These are phyloP conservation scores for Watsonalla cultraria DNA, from an alignment of 2,888 invertebrate species.

Conservation along the genomic window DNA sequence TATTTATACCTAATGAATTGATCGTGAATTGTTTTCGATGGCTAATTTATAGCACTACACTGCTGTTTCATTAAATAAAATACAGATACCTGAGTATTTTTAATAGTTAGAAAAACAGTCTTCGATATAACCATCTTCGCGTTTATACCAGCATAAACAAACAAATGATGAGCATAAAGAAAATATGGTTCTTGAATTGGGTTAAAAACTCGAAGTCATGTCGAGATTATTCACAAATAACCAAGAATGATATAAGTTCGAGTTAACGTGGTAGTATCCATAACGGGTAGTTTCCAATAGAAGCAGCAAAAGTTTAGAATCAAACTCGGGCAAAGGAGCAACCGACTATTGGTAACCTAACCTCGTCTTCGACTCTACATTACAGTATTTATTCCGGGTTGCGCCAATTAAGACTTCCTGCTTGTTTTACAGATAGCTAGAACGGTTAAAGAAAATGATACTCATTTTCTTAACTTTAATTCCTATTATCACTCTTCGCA, in stretches of 20 bases:
- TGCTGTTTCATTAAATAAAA: no score
- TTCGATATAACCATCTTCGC: no score
- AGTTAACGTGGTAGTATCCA: not conserved
- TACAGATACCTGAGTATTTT: no score
- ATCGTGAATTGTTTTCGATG: not conserved
- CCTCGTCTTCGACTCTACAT: constrained; percentile 2
- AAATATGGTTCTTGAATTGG: no score
- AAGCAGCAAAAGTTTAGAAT: constrained; percentile 16
- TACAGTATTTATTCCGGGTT: not conserved
- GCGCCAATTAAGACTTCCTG: not conserved
- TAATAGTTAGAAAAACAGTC: no score
- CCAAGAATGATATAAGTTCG: not conserved
- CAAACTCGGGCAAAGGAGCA: constrained; percentile 7
- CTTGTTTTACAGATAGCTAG: not conserved
- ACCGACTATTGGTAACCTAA: constrained; percentile 14
- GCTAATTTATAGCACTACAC: not conserved
- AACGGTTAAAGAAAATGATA: no score
- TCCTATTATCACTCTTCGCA: no score
- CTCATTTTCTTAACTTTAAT: no score
- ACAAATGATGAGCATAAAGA: no score
- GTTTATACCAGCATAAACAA: no score
- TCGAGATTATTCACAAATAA: no score
- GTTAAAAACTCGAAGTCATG: no score
- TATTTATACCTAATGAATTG: not conserved
- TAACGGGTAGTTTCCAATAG: constrained; percentile 10